Evolutionary conservation across 1,140 invertebrate species (phyloP).

Genomic region (Carcinoscorpius rotundicauda): DNA sequence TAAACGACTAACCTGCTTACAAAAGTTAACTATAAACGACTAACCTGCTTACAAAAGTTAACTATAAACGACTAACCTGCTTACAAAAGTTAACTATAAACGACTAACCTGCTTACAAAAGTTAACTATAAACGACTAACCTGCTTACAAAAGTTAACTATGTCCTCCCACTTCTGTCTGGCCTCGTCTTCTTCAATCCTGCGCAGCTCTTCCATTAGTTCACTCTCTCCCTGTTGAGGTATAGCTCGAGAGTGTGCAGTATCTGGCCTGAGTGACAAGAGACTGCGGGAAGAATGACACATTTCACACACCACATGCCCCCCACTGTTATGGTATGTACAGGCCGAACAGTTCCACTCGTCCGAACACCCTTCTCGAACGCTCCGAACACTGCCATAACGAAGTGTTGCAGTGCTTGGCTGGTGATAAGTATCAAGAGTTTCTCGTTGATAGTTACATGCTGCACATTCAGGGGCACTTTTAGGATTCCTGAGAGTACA

Average conservation of each 20-base stretch:
- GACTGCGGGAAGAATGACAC: constrained; percentile 51
- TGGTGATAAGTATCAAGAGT: constrained; percentile 18
- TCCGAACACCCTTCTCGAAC: constrained; percentile 4
- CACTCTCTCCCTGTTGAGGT: constrained; percentile 50
- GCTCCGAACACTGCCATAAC: constrained; percentile 5
- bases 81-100: too few species aligned
- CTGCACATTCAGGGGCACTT: constrained; percentile 53
- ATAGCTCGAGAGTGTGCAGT: constrained; percentile 25
- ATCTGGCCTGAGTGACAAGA: constrained; percentile 24
- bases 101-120: too few species aligned
- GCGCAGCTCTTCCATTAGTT: constrained; percentile 68
- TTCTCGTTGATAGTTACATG: constrained; percentile 40
- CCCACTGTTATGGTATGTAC: constrained; percentile 29
- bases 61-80: too few species aligned
- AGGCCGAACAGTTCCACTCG: constrained; percentile 30
- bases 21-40: constrained; percentile 71
- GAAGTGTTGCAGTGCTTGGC: constrained; percentile 10
- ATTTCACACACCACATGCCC: constrained; percentile 52
- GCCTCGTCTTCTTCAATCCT: constrained; percentile 68
- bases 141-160: constrained; percentile 66
- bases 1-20: constrained; percentile 63
- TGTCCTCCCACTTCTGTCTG: constrained; percentile 66
- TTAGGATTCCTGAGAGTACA: constrained; percentile 76
- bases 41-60: constrained; percentile 47
- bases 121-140: constrained; percentile 33